phyloP scores from a whole-genome alignment of 2,797 vertebrate genomes.

The Leuciscus waleckii region DNA sequence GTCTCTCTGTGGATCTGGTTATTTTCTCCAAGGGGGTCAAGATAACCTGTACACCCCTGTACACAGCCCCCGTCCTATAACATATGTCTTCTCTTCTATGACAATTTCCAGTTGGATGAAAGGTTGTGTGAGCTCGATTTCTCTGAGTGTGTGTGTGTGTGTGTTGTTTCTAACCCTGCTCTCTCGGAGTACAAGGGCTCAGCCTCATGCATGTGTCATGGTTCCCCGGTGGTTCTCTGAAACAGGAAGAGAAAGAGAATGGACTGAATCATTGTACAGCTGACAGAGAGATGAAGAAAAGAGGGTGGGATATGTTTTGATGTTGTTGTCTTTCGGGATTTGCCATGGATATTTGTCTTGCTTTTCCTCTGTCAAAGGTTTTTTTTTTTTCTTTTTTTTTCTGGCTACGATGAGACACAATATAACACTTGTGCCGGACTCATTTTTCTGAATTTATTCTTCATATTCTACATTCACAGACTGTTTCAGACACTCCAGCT shows the following conservation, averaged over 20 bases:
- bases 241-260: slow-evolving; percentile 27
- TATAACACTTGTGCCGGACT: slow-evolving; percentile 31
- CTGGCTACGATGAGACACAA: slow-evolving; percentile 23
- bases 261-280: slow-evolving; percentile 30
- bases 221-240: neutral
- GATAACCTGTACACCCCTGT: slow-evolving; percentile 17
- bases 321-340: slow-evolving; percentile 39
- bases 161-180: slow-evolving; percentile 12
- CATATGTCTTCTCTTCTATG: slow-evolving; percentile 31
- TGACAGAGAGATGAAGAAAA: slow-evolving; percentile 36
- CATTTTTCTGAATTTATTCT: slow-evolving; percentile 53
- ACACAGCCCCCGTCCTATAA: neutral
- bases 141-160: neutral
- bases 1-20: slow-evolving; percentile 23
- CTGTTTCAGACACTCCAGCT: neutral
- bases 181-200: neutral
- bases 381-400: slow-evolving; percentile 8
- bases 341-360: slow-evolving; percentile 32
- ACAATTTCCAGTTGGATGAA: slow-evolving; percentile 31
- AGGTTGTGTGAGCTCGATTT: slow-evolving; percentile 4
- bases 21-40: slow-evolving; percentile 18
- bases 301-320: slow-evolving; percentile 40
- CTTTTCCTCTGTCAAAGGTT: slow-evolving; percentile 14
- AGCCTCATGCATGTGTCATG: slow-evolving; percentile 38
- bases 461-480: slow-evolving; percentile 31